These are phyloP conservation scores for Zonotrichia albicollis DNA, from an alignment of 2,797 vertebrate genomes.

Conservation along the genomic window DNA sequence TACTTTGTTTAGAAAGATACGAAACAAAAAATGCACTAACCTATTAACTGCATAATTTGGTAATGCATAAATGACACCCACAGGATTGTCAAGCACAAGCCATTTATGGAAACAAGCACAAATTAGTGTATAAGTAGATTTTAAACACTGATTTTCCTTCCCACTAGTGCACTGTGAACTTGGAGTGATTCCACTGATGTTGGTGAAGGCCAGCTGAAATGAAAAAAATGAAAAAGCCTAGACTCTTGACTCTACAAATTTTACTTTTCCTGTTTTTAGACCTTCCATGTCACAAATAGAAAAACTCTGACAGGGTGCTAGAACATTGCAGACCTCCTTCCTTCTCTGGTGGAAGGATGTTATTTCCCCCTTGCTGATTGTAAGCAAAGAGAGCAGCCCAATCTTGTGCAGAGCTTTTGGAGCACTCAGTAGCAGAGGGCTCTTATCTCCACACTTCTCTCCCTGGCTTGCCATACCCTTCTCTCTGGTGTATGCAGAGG, in stretches of 20 bases:
- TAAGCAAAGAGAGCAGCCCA: not conserved
- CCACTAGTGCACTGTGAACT: not conserved
- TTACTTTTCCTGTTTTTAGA: not conserved
- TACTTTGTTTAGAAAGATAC: conserved; percentile 42
- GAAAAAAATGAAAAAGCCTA: not conserved
- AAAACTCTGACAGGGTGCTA: not conserved
- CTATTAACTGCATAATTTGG: conserved; percentile 6
- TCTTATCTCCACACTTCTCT: not conserved
- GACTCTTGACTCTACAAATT: not conserved
- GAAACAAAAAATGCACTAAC: conserved; percentile 16
- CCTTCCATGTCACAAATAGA: not conserved
- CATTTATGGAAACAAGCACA: not conserved
- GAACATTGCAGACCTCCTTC: not conserved
- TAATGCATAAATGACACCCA: conserved; percentile 39
- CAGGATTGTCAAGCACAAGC: conserved; percentile 15
- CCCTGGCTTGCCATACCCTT: not conserved
- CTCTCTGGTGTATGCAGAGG: not conserved
- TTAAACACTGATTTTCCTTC: conserved; percentile 12
- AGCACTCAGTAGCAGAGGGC: not conserved
- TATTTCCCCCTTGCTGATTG: not conserved
- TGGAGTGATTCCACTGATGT: not conserved
- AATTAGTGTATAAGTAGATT: not conserved
- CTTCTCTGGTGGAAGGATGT: not conserved
- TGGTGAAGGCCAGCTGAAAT: not conserved
- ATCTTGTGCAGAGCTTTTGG: not conserved